Conservation (phyloP, 92 coral and sea anemone genomes). For the Umimayanthus chanpuru region DNA sequence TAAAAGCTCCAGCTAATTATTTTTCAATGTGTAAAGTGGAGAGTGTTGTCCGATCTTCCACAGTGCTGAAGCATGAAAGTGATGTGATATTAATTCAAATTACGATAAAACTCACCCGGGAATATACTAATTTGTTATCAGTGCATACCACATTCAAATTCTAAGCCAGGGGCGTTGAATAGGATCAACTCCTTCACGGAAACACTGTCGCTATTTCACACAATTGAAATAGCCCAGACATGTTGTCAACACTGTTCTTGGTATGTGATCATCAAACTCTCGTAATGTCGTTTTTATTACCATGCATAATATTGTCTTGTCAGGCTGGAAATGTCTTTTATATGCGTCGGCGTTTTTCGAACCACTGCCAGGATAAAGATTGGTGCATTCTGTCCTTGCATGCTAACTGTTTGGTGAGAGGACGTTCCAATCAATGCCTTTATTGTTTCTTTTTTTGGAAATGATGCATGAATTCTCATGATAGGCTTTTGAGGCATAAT, state of each 20-base stretch:
- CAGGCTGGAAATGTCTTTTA: neutral
- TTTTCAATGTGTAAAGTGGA: constrained; percentile 1
- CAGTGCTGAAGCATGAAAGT: constrained; percentile 31
- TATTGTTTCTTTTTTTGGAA: neutral
- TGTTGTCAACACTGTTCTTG: constrained; percentile 34
- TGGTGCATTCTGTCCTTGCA: neutral
- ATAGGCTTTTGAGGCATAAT: neutral
- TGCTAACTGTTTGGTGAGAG: neutral
- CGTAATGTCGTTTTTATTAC: constrained; percentile 19
- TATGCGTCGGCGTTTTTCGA: neutral
- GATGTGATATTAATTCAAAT: neutral
- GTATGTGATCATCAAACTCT: constrained; percentile 12
- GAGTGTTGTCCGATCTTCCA: neutral
- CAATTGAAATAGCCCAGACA: neutral
- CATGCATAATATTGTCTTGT: neutral
- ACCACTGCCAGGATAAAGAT: neutral
- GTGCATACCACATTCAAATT: constrained; percentile 34
- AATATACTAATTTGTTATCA: constrained; percentile 39
- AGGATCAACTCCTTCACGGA: constrained; percentile 19
- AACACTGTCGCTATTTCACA: constrained; percentile 31
- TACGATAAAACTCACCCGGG: constrained; percentile 1
- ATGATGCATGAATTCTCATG: neutral
- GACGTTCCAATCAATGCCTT: neutral
- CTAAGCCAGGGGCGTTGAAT: constrained; percentile 38
- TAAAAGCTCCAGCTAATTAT: neutral